phyloP scores from a whole-genome alignment of 2,113 vertebrate species.

The Thryonomys swinderianus region DNA sequence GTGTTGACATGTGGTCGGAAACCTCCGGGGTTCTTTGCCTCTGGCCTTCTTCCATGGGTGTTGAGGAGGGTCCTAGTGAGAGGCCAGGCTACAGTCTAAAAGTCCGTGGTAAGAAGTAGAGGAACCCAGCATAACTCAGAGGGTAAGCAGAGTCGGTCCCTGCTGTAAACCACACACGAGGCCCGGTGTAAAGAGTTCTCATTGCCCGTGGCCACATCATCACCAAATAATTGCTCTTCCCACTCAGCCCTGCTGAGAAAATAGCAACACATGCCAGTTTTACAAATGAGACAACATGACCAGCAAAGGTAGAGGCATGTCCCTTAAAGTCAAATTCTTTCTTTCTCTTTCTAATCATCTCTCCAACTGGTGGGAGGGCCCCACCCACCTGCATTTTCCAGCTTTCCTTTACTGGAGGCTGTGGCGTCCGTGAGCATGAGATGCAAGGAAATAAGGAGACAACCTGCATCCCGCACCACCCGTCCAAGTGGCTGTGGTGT shows the following conservation, averaged over 20 bases:
- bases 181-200: not conserved
- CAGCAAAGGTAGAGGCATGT: not conserved
- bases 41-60: not conserved
- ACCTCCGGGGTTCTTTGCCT: not conserved
- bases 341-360: not conserved
- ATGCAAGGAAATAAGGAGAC: not conserved
- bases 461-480: too few relatives aligned
- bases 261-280: not conserved
- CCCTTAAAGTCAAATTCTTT: not conserved
- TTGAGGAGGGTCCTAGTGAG: not conserved
- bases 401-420: not conserved
- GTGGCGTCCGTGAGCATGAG: not conserved
- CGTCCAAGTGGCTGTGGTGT: fast-evolving
- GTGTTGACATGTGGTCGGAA: not conserved
- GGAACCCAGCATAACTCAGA: not conserved
- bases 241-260: not conserved
- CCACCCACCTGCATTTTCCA: not conserved
- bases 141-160: not conserved
- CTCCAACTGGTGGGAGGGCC: too few relatives aligned
- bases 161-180: not conserved
- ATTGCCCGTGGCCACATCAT: too few relatives aligned
- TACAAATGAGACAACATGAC: not conserved
- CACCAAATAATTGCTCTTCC: not conserved
- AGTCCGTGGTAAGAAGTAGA: not conserved
- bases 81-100: not conserved